phyloP scores from a whole-genome alignment of 2,888 invertebrate species.

The Poecilus cupreus region DNA sequence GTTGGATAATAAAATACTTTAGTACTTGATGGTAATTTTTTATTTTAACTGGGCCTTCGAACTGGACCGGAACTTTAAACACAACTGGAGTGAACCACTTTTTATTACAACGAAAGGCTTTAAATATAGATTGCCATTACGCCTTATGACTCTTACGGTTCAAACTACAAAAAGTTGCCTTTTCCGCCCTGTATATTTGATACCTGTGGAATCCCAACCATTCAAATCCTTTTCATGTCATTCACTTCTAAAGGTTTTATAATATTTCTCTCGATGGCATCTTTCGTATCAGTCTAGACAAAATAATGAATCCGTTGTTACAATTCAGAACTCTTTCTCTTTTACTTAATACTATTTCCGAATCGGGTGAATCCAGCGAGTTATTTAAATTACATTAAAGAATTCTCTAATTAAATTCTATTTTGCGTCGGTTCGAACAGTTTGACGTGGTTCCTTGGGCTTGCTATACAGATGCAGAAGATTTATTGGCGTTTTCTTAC shows the following conservation, averaged over 20 bases:
- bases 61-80: too few relatives aligned
- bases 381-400: constrained; percentile 36
- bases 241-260: too few relatives aligned
- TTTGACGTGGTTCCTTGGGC: neutral
- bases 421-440: neutral
- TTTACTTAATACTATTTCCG: constrained; percentile 2
- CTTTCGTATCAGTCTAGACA: too few relatives aligned
- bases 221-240: too few relatives aligned
- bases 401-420: constrained; percentile 34
- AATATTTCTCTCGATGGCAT: too few relatives aligned
- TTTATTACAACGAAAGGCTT: too few relatives aligned
- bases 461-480: neutral
- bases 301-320: constrained; percentile 16
- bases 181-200: too few relatives aligned
- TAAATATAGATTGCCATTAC: too few relatives aligned
- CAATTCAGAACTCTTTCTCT: neutral
- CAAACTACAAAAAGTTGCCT: too few relatives aligned
- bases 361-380: neutral
- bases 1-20: constrained; percentile 16
- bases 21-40: neutral
- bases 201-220: too few relatives aligned
- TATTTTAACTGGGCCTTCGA: neutral
- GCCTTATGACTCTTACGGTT: too few relatives aligned
- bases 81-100: too few relatives aligned
- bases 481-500: constrained; percentile 29